These are phyloP conservation scores for Gymnobelideus leadbeateri DNA, from an alignment of 2,113 vertebrate species.

Conservation along the genomic window DNA sequence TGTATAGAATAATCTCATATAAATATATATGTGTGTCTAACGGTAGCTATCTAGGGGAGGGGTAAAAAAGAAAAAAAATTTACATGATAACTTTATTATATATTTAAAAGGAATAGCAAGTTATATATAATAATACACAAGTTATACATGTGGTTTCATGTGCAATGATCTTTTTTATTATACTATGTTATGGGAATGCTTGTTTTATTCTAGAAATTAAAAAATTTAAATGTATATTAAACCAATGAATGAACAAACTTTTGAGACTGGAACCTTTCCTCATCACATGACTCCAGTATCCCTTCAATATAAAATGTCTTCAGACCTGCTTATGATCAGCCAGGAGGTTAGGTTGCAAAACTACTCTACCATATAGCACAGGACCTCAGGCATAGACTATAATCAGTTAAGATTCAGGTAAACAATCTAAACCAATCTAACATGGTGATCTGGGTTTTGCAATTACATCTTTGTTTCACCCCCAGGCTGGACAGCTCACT, in stretches of 20 bases:
- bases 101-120: too few species aligned
- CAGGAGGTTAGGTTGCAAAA: neutral
- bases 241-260: neutral
- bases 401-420: neutral
- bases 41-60: too few species aligned
- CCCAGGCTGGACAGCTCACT: neutral
- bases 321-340: neutral
- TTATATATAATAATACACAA: too few species aligned
- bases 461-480: neutral
- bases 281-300: neutral
- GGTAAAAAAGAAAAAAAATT: too few species aligned
- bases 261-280: neutral
- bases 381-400: neutral
- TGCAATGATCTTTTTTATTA: too few species aligned
- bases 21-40: too few species aligned
- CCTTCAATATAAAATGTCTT: neutral
- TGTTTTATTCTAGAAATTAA: too few species aligned
- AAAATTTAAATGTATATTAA: neutral
- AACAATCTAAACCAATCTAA: neutral
- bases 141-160: too few species aligned
- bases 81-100: too few species aligned
- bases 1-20: too few species aligned
- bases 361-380: neutral
- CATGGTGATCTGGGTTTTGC: neutral
- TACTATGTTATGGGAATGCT: too few species aligned